These are phyloP conservation scores for Ceratitis capitata DNA, from an alignment of 1,140 invertebrate genomes.

Conservation along the genomic window DNA sequence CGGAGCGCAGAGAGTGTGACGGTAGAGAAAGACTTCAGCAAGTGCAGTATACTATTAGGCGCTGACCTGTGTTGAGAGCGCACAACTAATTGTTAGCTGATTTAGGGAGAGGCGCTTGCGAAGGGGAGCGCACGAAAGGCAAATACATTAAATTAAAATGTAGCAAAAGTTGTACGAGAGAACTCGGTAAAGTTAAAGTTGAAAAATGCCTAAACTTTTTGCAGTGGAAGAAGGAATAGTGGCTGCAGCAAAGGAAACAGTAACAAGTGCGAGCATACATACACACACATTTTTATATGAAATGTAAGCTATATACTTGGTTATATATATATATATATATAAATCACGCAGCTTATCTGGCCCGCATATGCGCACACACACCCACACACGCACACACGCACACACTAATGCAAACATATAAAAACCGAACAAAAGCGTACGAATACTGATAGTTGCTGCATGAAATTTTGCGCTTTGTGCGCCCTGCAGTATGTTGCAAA, in stretches of 20 bases:
- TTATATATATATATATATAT: not conserved
- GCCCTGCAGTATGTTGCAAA: not conserved
- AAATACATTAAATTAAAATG: constrained; percentile 23
- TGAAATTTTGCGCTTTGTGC: not conserved
- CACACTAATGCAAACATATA: no score
- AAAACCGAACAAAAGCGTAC: not conserved
- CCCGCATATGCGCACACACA: not conserved
- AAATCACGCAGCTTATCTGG: not conserved
- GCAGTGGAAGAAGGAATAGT: not conserved
- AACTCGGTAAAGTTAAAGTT: constrained; percentile 2
- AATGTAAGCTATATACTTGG: no score
- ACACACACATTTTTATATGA: no score
- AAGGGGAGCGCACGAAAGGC: not conserved
- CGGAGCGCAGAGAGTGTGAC: not conserved
- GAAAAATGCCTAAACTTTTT: constrained; percentile 22
- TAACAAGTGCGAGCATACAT: not conserved
- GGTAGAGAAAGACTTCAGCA: no score
- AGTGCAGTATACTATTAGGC: no score
- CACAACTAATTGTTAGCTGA: not conserved
- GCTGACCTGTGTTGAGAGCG: not conserved
- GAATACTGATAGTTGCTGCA: not conserved
- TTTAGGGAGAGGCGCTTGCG: not conserved
- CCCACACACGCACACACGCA: no score
- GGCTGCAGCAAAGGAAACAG: not conserved
- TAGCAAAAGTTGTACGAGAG: constrained; percentile 18